phyloP scores from a whole-genome alignment of 2,888 invertebrate genomes.

The Shargacucullia verbasci region DNA sequence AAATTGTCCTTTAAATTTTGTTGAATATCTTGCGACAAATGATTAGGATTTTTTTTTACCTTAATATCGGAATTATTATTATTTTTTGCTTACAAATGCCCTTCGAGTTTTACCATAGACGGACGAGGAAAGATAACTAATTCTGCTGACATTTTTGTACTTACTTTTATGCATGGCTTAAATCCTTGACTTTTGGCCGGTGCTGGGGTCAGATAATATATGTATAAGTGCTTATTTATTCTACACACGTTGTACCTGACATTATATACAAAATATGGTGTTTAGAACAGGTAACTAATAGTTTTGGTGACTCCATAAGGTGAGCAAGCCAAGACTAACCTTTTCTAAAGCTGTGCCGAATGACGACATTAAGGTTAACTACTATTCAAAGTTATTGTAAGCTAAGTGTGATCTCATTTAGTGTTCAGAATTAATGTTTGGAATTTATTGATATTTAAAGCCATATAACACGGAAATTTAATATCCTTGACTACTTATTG shows the following conservation, averaged over 20 bases:
- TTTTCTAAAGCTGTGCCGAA: constrained; percentile 31
- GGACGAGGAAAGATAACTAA: constrained; percentile 38
- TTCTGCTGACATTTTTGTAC: constrained; percentile 37
- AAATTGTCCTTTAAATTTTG: not conserved
- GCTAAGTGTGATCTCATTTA: constrained; percentile 38
- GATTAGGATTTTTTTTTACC: not conserved
- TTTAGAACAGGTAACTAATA: constrained; percentile 19
- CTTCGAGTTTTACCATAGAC: constrained; percentile 13
- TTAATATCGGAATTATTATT: not conserved
- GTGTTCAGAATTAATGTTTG: constrained; percentile 1
- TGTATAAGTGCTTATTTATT: constrained; percentile 37
- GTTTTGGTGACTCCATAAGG: constrained; percentile 10
- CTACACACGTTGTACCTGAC: constrained; percentile 33
- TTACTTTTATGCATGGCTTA: constrained; percentile 47
- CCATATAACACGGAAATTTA: not conserved
- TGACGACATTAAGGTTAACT: constrained; percentile 50
- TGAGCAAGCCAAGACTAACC: constrained; percentile 34
- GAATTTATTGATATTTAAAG: constrained; percentile 18
- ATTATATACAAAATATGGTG: constrained; percentile 24
- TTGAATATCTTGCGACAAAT: not conserved
- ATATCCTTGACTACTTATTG: constrained; percentile 9
- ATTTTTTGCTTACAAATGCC: constrained; percentile 3
- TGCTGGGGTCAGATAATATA: constrained; percentile 35
- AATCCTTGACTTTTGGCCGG: constrained; percentile 49
- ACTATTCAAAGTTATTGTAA: constrained; percentile 9